These are phyloP conservation scores for Bothrops alternatus DNA, from an alignment of 2,797 vertebrate genomes.

Conservation along the genomic window DNA sequence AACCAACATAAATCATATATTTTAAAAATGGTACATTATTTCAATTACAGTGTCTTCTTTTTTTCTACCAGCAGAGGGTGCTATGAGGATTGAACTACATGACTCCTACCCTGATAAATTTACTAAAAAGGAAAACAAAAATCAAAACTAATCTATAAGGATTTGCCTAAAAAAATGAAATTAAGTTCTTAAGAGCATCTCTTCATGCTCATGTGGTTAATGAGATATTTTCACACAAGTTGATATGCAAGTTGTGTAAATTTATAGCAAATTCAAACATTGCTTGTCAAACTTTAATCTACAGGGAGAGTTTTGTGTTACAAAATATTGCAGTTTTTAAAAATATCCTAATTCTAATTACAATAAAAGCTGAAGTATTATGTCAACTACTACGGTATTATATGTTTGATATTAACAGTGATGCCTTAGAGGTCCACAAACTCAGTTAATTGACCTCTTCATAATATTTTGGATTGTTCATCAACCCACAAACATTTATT, in stretches of 20 bases:
- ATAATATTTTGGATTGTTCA: background rate
- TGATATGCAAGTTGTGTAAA: background rate
- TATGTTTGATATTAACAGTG: background rate
- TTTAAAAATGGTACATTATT: background rate
- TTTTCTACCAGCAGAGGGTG: slow-evolving; percentile 75
- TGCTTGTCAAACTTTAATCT: slow-evolving; percentile 38
- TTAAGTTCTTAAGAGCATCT: background rate
- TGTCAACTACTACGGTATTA: background rate
- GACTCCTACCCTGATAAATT: background rate
- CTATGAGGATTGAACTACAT: slow-evolving; percentile 49
- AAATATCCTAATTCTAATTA: background rate
- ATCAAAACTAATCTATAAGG: background rate
- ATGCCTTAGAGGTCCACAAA: background rate
- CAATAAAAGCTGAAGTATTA: background rate
- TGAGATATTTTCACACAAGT: background rate
- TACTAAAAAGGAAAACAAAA: background rate
- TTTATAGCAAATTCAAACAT: background rate
- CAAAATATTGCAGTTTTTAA: background rate
- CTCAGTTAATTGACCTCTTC: background rate
- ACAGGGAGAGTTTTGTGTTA: background rate
- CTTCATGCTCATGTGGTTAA: background rate
- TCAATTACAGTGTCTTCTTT: slow-evolving; percentile 30
- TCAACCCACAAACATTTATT: background rate
- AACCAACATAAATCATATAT: background rate
- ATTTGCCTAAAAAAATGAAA: background rate